phyloP scores from a whole-genome alignment of 2,797 vertebrate species.

The Catostomus latipinnis region DNA sequence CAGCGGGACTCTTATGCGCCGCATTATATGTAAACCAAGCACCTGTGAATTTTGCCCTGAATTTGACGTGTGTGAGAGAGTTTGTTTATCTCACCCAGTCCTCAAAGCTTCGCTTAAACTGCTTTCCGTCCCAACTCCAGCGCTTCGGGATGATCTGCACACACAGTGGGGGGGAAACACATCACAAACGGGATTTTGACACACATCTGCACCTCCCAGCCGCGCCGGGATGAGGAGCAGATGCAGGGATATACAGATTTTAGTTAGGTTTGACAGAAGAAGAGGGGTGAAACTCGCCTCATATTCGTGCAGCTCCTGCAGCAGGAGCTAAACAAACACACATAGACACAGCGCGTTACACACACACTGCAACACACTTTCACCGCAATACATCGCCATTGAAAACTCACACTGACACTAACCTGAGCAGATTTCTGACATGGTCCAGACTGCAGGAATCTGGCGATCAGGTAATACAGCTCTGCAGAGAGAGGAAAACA shows the following conservation, averaged over 20 bases:
- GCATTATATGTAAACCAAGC: slow-evolving; percentile 15
- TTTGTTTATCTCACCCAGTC: slow-evolving; percentile 86
- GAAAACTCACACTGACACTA: slow-evolving; percentile 58
- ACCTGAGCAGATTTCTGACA: slow-evolving; percentile 95
- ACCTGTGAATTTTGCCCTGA: slow-evolving; percentile 31
- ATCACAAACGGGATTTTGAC: slow-evolving; percentile 33
- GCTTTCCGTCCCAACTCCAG: slow-evolving; percentile 92
- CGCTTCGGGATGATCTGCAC: slow-evolving; percentile 90
- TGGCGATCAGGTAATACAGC: slow-evolving; percentile 96
- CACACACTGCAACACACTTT: slow-evolving; percentile 45
- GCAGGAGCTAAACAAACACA: slow-evolving; percentile 84
- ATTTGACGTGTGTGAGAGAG: slow-evolving; percentile 31
- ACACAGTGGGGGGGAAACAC: slow-evolving; percentile 57
- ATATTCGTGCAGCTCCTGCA: slow-evolving; percentile 93
- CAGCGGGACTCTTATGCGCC: neutral
- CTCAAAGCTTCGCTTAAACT: slow-evolving; percentile 87
- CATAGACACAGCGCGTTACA: slow-evolving; percentile 64
- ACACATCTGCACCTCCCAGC: neutral
- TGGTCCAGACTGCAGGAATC: slow-evolving; percentile 95
- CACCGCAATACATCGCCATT: neutral
- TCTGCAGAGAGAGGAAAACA: slow-evolving; percentile 76
- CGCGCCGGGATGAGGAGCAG: neutral
- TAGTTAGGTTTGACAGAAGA: slow-evolving; percentile 53
- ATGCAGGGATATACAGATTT: neutral
- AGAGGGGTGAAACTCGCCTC: slow-evolving; percentile 82